Base-by-base conservation (phyloP, 2,888 invertebrate genomes). In the Druceiella hillmani region DNA sequence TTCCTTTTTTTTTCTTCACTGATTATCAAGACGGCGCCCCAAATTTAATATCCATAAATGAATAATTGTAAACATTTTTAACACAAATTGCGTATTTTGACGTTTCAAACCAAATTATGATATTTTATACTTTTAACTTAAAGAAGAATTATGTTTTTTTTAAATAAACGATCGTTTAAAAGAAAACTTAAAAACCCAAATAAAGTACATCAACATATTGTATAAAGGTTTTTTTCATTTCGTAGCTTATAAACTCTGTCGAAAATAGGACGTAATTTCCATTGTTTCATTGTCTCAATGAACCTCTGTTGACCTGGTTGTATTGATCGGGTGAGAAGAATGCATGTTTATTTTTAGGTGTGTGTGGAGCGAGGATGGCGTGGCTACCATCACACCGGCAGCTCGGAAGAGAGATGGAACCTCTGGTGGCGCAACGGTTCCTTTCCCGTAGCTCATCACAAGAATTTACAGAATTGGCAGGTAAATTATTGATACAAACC, bases 371-470 rank as follows among this genome's bases (percentile, higher is more conserved):
- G 87, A 6, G 88, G 88, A 1, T 89, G 88, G 89, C 72, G 80
- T 28, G 81, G 87, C 56, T 87, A 80, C 61, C 81, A 84, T 41
- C 75, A 75, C 15, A 58, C 57, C 44, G 57, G 45, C 13, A 57
- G 60, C 1, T 62, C 64, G 2, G 82, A 83, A 45, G 76, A 83
- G 45, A 71, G 79, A 41, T 90, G 89, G 89, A 88, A 89, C 55
- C 70, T 89, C 2, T 89, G 88, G 88, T 90, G 88, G 88, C 71
- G 81, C 50, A 81, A 81, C 2, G 78, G 81, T 10, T 80, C 85
- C n/a, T 85, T 87, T 56, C 78, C 86, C 2, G 64, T 76, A 11
- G 72, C 76, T 1, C 74, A 80, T 53, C 79, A 81, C 53, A 80
- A 78, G 55, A 72, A 76, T 37, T 68, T 85, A 31, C 76, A 78